phyloP scores from a whole-genome alignment of 2,888 invertebrate species.

The Dyspetes luteomarginatus region DNA sequence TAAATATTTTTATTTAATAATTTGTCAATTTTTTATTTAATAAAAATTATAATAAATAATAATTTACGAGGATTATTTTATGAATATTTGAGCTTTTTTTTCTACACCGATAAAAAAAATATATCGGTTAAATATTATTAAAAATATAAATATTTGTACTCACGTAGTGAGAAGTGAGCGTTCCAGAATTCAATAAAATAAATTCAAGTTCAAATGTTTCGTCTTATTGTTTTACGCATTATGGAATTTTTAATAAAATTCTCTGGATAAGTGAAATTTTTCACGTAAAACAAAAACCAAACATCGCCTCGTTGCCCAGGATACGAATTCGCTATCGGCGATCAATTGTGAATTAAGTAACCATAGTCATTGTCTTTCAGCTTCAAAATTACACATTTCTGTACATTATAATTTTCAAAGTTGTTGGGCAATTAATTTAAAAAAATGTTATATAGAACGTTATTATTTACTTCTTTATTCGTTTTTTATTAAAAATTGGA shows the following conservation, averaged over 20 bases:
- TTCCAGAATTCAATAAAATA: neutral
- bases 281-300: slow-evolving; percentile 38
- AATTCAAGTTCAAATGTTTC: no score
- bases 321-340: slow-evolving; percentile 3
- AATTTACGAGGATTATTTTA: neutral
- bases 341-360: slow-evolving; percentile 14
- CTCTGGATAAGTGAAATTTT: slow-evolving; percentile 14
- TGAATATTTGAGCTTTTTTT: neutral
- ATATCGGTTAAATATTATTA: neutral
- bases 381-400: neutral
- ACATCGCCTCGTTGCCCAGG: slow-evolving; percentile 58
- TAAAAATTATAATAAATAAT: neutral
- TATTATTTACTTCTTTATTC: no score
- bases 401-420: slow-evolving; percentile 10
- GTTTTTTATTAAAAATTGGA: no score
- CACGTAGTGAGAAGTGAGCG: neutral
- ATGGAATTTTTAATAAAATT: neutral
- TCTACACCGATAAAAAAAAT: neutral
- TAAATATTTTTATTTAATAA: neutral
- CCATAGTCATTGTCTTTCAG: neutral
- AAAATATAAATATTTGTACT: neutral
- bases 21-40: neutral
- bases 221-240: no score
- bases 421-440: neutral
- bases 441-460: no score